Percentiles rank a stretch among this genome's conserved stretches.
Conservation (phyloP, 2,797 vertebrate genomes). For the Luscinia luscinia region DNA sequence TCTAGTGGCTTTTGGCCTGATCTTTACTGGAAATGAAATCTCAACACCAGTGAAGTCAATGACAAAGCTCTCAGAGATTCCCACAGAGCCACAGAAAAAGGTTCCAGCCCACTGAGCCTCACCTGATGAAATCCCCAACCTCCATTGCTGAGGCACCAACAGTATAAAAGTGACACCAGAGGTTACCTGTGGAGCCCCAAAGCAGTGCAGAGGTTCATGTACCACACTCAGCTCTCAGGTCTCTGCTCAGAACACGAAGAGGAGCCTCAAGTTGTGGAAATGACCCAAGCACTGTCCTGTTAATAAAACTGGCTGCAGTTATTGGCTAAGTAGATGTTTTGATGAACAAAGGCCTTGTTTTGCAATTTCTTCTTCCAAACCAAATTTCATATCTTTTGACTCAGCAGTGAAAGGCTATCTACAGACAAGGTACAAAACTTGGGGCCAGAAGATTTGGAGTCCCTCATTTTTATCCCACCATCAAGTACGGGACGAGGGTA, state of each 20-base stretch:
- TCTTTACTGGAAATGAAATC: neutral
- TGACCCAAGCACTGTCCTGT: fast-evolving
- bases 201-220: neutral
- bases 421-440: neutral
- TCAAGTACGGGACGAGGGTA: fast-evolving
- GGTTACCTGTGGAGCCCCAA: neutral
- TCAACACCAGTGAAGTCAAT: neutral
- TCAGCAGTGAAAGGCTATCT: neutral
- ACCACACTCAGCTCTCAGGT: neutral
- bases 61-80: neutral
- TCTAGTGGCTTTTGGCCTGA: neutral
- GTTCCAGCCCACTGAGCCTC: neutral
- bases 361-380: neutral
- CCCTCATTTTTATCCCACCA: neutral
- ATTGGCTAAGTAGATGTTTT: neutral
- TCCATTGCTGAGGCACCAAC: neutral
- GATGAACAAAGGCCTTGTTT: neutral
- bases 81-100: neutral
- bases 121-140: neutral
- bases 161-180: neutral
- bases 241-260: neutral
- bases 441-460: neutral
- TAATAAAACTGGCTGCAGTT: neutral
- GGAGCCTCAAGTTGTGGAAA: neutral
- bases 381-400: neutral